Percentiles rank a stretch among this genome's conserved stretches.
phyloP scores from a whole-genome alignment of 2,888 invertebrate genomes.

The Mesochorus sp. region DNA sequence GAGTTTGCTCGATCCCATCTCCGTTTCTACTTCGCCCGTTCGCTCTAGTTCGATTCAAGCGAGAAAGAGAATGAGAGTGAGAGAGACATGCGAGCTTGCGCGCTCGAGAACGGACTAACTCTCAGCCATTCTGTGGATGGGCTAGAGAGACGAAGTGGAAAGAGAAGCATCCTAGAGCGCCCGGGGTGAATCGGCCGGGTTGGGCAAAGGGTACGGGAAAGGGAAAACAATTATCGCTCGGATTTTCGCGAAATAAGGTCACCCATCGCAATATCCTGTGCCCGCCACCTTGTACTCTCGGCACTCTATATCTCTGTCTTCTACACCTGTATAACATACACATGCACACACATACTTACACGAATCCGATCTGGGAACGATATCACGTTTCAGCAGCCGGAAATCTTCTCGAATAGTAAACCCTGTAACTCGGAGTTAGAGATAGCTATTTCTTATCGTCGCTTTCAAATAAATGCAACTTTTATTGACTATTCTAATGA shows the following conservation, averaged over 20 bases:
- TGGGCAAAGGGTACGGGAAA: slow-evolving; percentile 30
- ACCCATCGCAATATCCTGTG: slow-evolving; percentile 66
- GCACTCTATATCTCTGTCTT: slow-evolving; percentile 22
- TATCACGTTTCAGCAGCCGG: not conserved
- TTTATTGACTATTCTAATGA: no score
- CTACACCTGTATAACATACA: slow-evolving; percentile 29
- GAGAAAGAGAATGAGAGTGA: slow-evolving; percentile 7
- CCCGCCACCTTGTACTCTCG: slow-evolving; percentile 11
- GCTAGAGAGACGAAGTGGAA: not conserved
- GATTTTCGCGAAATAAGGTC: slow-evolving; percentile 70
- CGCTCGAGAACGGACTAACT: not conserved
- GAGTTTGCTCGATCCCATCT: slow-evolving; percentile 33
- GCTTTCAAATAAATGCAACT: no score
- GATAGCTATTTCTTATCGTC: not conserved
- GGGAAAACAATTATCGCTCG: slow-evolving; percentile 69
- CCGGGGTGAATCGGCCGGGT: slow-evolving; percentile 23
- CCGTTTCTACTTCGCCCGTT: slow-evolving; percentile 44
- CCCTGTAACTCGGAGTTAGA: not conserved
- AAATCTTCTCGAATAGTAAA: not conserved
- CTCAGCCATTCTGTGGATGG: slow-evolving; percentile 23
- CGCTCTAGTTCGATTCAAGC: slow-evolving; percentile 58
- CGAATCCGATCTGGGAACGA: not conserved
- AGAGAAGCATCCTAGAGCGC: slow-evolving; percentile 18
- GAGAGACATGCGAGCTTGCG: slow-evolving; percentile 3
- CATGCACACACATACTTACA: slow-evolving; percentile 17